phyloP scores from a whole-genome alignment of 2,888 invertebrate species.

The Meta bourneti region DNA sequence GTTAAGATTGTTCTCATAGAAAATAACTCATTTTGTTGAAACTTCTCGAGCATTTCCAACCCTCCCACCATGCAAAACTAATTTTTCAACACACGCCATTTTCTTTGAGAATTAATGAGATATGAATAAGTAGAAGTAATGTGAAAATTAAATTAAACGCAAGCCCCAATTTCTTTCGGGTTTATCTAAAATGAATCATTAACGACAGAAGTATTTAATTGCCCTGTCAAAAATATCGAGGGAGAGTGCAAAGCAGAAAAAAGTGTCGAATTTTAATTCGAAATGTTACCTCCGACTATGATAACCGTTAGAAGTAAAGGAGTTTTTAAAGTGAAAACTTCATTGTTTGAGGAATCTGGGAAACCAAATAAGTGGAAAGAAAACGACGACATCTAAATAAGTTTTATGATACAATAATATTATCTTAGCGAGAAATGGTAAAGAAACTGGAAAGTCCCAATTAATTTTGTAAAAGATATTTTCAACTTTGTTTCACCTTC shows the following conservation, averaged over 20 bases:
- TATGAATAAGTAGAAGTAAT: constrained; percentile 42
- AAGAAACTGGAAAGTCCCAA: not conserved
- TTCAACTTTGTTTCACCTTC: not conserved
- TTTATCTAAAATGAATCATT: constrained; percentile 38
- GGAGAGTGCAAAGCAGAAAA: not conserved
- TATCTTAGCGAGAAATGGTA: no score
- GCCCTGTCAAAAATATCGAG: constrained; percentile 29
- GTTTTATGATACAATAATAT: not conserved
- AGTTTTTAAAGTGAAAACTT: not conserved
- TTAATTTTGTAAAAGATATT: not conserved
- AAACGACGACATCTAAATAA: not conserved
- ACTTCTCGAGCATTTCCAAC: constrained; percentile 8
- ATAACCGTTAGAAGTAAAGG: not conserved
- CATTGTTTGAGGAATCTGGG: not conserved
- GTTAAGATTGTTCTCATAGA: constrained; percentile 40
- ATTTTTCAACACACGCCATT: constrained; percentile 46
- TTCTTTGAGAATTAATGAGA: constrained; percentile 39
- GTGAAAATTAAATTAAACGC: constrained; percentile 50
- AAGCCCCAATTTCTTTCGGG: constrained; percentile 21
- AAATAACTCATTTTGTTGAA: constrained; percentile 45
- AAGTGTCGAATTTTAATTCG: not conserved
- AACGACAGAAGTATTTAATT: constrained; percentile 38
- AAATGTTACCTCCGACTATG: not conserved
- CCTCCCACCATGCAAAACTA: not conserved
- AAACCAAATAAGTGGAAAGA: not conserved